Base-by-base conservation (phyloP, 2,113 vertebrate genomes). In the Dryoscopus gambensis region DNA sequence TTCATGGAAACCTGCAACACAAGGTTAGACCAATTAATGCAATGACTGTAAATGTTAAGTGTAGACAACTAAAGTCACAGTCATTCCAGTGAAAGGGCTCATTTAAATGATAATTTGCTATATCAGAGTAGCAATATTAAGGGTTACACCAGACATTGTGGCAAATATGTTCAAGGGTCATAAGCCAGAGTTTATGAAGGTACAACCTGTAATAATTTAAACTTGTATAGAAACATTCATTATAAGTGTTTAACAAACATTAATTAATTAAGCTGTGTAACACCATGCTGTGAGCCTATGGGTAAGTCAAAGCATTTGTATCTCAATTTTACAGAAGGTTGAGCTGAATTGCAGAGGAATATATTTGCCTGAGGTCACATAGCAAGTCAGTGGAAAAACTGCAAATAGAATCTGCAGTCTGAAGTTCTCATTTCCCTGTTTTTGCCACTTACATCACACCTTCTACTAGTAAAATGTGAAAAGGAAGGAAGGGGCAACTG, bases 291-390 rank as follows among this genome's bases (percentile, higher is more conserved):
- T 89, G 73, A 81, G 83, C 65, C 83, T 68, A 64, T 68, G 89
- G 90, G 90, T 92, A 94, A 92, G 81, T 95, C 91, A 94, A 87
- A 95, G 81, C 69, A 79, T 89, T 95, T 5, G 9, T 89, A 90
- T 94, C 90, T 86, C 92, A 84, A 28, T 94, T 96, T 96, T 92
- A 93, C 85, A 90, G 90, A 89, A 94, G 93, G 90, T 92, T 95
- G 90, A 95, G 49, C 83, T 94, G 83, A 95, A 95, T 57, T 87
- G 85, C 65, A 65, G 90, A 65, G 62, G 90, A 79, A 86, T 93
- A 56, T 91, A 92, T 95, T 93, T 96, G 95, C 95, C 96, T 92
- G 76, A 89, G 93, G 95, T 95, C 90, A 87, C 44, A 35, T 37
- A 96, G 46, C 83, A 93, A 95, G 83, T 89, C 86, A 64, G 86